Percentiles rank a stretch among this genome's conserved stretches.
Evolutionary conservation across 2,113 vertebrate species (phyloP).

Genomic region (Lepus europaeus): DNA sequence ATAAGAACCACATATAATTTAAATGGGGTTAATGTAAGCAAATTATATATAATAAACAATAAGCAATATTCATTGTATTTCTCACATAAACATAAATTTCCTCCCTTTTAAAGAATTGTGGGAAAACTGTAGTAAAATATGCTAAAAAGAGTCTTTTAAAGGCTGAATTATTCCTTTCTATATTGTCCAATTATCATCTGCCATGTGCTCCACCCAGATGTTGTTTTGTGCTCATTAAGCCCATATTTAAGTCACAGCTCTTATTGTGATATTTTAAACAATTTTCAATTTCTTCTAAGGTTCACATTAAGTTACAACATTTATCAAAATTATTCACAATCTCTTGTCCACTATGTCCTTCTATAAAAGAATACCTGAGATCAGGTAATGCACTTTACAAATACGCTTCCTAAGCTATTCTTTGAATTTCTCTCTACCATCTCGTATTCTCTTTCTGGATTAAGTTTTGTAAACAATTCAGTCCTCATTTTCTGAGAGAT

Average conservation of each 20-base stretch:
- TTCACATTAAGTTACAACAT: not conserved
- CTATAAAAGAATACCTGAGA: too few relatives aligned
- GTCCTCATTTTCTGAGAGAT: not conserved
- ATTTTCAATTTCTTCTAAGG: not conserved
- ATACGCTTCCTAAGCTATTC: not conserved
- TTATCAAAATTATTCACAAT: not conserved
- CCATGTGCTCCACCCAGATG: not conserved
- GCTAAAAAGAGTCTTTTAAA: not conserved
- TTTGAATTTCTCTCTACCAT: not conserved
- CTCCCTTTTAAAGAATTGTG: constrained; percentile 1
- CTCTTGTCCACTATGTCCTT: not conserved
- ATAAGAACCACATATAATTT: constrained; percentile 51
- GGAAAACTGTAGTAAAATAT: not conserved
- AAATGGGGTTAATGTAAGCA: constrained; percentile 24
- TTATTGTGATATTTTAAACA: not conserved
- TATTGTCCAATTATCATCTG: not conserved
- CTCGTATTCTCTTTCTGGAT: not conserved
- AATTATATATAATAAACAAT: constrained; percentile 9
- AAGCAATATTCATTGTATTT: constrained; percentile 6
- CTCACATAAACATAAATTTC: not conserved
- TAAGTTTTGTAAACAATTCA: not conserved
- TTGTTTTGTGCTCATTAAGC: not conserved
- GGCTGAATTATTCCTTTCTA: not conserved
- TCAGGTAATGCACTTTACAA: not conserved
- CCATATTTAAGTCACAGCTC: not conserved